Evolutionary conservation across 1,140 invertebrate genomes (phyloP), one percentile per base, ranked within the genome.

Genomic region (Galendromus occidentalis): DNA sequence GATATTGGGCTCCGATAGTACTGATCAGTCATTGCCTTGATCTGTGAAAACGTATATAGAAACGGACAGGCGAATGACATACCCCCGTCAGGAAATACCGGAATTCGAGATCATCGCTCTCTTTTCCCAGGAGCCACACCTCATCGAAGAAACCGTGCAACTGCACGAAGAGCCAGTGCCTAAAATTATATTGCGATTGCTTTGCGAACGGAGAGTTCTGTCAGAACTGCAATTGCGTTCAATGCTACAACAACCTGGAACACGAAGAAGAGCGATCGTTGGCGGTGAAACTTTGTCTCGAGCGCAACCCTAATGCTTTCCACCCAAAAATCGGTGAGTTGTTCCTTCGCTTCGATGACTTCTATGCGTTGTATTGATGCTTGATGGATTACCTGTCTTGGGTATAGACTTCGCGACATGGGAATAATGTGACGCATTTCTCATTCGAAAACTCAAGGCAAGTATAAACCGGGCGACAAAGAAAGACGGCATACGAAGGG

Each of bases 191-290:
- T 76, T 99, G 96, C 79, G 95, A 99, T 75, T 99, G 96, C 76
- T 99, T 99, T 81, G 94, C 95, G 0, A 98, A 97, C 78, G 95
- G 96, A 22, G 94, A 98, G 78, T 98, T 98, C 76, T 99, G 95
- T 80, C 85, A 91, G 73, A 85, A 89, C 75, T 99, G 96, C 75
- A 99, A 98, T 73, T 99, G 95, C 76, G 90, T 86, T 74, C 95
- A 94, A 77, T 99, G 96, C 76, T 91, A 84, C 68, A 99, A 99
- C 73, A 98, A 97, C 79, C 77, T 98, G 44, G 85, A 91, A 42
- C 88, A 96, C 74, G 94, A 98, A 76, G 91, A 94, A 71, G 87
- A 96, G 70, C 76, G 96, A 51, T 90, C 93, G 73, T 83, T 86
- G 70, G 93, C 93, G 1, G 94, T 96, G 42, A 87, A 88, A 71